Base-by-base conservation (phyloP, 53 echinoderm and acorn worm species). In the Paracentrotus lividus region DNA sequence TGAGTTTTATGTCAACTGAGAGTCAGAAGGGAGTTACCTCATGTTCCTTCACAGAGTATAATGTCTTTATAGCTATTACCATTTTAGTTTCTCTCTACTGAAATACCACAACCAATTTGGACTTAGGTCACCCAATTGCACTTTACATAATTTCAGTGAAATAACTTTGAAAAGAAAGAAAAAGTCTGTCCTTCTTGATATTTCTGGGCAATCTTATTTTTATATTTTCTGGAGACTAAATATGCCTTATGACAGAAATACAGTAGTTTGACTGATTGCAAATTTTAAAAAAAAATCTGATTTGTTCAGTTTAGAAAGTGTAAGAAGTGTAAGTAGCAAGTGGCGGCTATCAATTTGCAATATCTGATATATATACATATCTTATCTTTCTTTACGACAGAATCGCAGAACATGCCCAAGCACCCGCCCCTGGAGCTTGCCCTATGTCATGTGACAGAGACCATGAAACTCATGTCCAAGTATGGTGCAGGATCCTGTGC, bases 401-500 rank as follows among this genome's bases (percentile, higher is more conserved):
- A 98, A 93, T 96, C 95, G 31, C 99, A 97, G 92, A 97, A 97
- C 85, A 97, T 98, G 97, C 96, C 99, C 43, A 97, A 97, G 90
- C 96, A 97, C 64, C 99, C 99, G 64, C 99, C 97, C 8, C 93
- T 99, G 60, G 99, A 99, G 91, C 93, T 97, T 77, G 99, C 99
- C 92, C 94, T 99, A 36, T 93, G 99, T 24, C 99, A 99, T 56
- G 97, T 96, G 64, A 96, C 95, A 89, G 96, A 99, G 93, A 97
- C 97, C 67, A 95, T 95, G 92, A 95, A 97, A 93, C 97, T 99
- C 77, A 99, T 99, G 99, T 97, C 99, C 95, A 99, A 99, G 84
- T 93, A 95, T 34, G 99, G 99, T 86, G 96, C 96, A 21, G 99
- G 99, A 40, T 97, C 99, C 49, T 99, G 99, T 92, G 97, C 99